Evolutionary conservation across 1,140 invertebrate genomes (phyloP), one percentile per base, ranked within the genome.

Genomic region (Nebria ingens): DNA sequence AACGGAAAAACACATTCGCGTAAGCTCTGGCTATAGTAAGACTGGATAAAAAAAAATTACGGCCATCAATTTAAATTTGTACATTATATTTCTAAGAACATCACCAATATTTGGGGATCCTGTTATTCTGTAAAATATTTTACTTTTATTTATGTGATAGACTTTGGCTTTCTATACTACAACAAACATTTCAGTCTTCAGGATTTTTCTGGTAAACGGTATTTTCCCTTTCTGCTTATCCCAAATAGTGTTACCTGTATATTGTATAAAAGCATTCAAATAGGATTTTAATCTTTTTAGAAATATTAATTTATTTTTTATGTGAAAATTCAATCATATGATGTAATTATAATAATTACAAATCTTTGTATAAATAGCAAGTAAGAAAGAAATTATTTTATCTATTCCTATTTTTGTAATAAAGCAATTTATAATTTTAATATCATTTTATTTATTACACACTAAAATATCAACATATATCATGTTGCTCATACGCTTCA

Each of bases 11-110:
- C 64, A 73, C 60, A 70, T 76, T 29, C 69, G 70, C 59, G 74
- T 77, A 59, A 73, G 71, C 62, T 74, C 76, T 62, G 73, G 76
- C 51, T 75, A 76, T 63, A 75, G 74, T 50, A 64, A 62, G 58
- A 61, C 63, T 60, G 63, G 55, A 22, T 55, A 25, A 21, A 40
- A n/a, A n/a, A n/a, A n/a, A n/a, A n/a, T n/a, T 45, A 52, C 21
- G 51, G 57, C 57, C 57, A 58, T 58, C 53, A 12, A n/a, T 52
- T 40, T 21, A 45, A 17, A 12, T 12, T 45, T 45, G 40, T 45
- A 45, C 25, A 34, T 34, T 45, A 11, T 13, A 29, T 45, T 11
- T 45, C 17, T 45, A 11, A 45, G 40, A 45, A 45, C 6, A 17
- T 45, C 40, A 17, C 40, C 40, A 45, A 45, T 45, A 45, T 45